Base-by-base conservation (phyloP, 2,888 invertebrate genomes). In the Caenorhabditis japonica region DNA sequence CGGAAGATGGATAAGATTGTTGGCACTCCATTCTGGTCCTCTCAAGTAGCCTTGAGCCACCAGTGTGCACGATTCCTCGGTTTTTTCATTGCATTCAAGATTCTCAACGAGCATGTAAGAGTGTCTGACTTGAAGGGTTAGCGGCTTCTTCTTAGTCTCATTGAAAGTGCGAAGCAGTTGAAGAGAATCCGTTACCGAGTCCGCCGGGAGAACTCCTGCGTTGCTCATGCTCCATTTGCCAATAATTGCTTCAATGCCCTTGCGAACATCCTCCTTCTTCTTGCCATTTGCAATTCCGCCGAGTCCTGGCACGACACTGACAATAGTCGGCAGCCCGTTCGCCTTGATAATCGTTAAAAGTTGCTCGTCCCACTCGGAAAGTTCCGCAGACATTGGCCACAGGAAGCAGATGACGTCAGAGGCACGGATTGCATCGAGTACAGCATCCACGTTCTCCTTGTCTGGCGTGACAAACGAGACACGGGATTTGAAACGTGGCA, bases 1-100 rank as follows among this genome's bases (percentile, higher is more conserved):
- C 44, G 94, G 92, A 59, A 99, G 91, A 87, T 99, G 95, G 23
- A 99, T 91, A 58, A 97, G 90, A 73, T 92, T 91, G 89, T 97
- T 95, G 0, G 94, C 95, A 87, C 93, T 93, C 55, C 97, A 89
- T 3, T 93, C 90, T 85, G 91, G 91, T 0, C 95, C 94, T 82
- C 94, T 91, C 53, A 99, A 88, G 88, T 93, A 96, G 1, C 97
- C 99, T 49, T 93, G 92, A 0, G 97, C 90, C 89, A 93, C 85
- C 51, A 90, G 64, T 4, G 85, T 81, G 68, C 85, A 82, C 4
- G 49, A 68, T 15, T 34, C 25, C 10, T 49, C 64, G 33, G 64
- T 55, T 19, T 51, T 53, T 3, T 88, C 72, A 52, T 84, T 86
- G 80, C 92, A 94, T 81, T 92, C 91, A 7, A 93, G 89, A 72